Conservation (phyloP, 2,797 vertebrate genomes). For the Alauda arvensis region DNA sequence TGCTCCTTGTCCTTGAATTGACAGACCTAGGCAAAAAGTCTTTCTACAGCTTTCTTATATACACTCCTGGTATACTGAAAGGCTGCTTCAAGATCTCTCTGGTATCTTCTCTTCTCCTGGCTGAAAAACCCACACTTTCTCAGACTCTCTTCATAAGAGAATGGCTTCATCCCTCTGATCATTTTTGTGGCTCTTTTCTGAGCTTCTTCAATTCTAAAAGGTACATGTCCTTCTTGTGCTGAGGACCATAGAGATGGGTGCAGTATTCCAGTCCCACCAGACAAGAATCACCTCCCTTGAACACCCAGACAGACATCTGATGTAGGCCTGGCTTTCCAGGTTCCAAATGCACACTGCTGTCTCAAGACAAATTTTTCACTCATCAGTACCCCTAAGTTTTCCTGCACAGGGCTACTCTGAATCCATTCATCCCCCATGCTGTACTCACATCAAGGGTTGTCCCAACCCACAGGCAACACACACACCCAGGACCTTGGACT, state of each 20-base stretch:
- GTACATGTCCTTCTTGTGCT: background rate
- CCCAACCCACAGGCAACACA: background rate
- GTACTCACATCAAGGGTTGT: background rate
- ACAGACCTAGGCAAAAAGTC: background rate
- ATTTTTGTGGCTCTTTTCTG: background rate
- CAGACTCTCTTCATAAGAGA: background rate
- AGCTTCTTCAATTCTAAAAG: background rate
- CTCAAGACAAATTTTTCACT: background rate
- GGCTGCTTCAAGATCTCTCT: background rate
- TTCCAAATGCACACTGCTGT: background rate
- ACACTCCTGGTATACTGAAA: background rate
- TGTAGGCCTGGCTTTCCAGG: background rate
- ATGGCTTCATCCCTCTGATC: background rate
- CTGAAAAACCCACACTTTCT: background rate
- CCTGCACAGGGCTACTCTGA: background rate
- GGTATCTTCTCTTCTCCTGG: background rate
- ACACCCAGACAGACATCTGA: background rate
- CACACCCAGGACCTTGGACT: background rate
- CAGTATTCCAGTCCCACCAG: background rate
- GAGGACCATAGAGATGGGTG: background rate
- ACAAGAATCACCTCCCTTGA: background rate
- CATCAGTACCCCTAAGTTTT: background rate
- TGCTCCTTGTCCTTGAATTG: background rate
- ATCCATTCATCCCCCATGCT: rapidly evolving
- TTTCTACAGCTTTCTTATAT: background rate